Conservation (phyloP, 1,140 invertebrate genomes). For the Eueides isabella region DNA sequence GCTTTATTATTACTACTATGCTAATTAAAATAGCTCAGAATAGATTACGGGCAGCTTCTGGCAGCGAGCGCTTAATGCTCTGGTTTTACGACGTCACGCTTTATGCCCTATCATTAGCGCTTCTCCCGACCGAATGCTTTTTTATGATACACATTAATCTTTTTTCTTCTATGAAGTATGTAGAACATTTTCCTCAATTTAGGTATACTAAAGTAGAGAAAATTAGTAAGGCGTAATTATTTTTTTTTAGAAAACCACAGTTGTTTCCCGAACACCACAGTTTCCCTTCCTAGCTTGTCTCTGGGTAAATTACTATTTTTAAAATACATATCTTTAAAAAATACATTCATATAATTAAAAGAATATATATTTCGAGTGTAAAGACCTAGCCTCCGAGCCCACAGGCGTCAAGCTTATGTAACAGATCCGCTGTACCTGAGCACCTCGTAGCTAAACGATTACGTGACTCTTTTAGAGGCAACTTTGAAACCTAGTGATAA, state of each 20-base stretch:
- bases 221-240: no score
- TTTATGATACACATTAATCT: conserved; percentile 61
- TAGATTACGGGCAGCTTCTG: conserved; percentile 77
- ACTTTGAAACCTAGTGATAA: no score
- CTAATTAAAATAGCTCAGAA: conserved; percentile 79
- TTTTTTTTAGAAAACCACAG: no score
- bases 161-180: conserved; percentile 24
- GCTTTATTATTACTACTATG: conserved; percentile 73
- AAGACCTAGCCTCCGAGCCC: background rate
- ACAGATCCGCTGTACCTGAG: background rate
- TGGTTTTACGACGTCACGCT: conserved; percentile 78
- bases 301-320: no score
- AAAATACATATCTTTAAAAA: no score
- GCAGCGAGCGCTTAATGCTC: conserved; percentile 71
- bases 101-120: conserved; percentile 78
- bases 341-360: no score
- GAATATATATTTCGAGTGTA: background rate
- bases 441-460: background rate
- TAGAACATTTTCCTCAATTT: conserved; percentile 21
- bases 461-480: no score
- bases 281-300: no score
- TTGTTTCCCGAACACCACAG: no score
- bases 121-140: conserved; percentile 62
- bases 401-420: background rate
- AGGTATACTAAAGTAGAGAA: background rate